Percentiles rank a stretch among this genome's conserved stretches.
Conservation (phyloP, 2,888 invertebrate genomes). For the Diaperis boleti region DNA sequence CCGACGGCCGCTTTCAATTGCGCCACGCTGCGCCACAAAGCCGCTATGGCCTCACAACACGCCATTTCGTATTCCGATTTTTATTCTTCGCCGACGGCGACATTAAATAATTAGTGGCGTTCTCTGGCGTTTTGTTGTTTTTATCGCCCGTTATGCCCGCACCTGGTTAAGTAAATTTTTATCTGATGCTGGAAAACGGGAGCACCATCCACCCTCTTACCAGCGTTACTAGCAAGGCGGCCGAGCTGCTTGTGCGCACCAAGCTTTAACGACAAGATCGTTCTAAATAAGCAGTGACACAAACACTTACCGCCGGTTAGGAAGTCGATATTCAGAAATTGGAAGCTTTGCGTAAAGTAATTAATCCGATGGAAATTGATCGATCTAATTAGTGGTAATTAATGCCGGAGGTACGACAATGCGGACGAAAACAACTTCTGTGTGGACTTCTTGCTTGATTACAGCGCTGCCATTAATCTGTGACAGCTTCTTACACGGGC, state of each 20-base stretch:
- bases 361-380: not conserved
- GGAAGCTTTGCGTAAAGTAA: not conserved
- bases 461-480: not conserved
- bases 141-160: constrained; percentile 1
- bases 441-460: not conserved
- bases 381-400: not conserved
- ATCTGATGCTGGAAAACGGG: no score
- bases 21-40: constrained; percentile 54
- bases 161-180: constrained; percentile 1
- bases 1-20: constrained; percentile 65
- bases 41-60: constrained; percentile 51
- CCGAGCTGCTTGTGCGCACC: no score
- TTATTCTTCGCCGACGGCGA: constrained; percentile 15
- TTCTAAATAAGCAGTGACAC: not conserved
- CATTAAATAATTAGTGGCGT: constrained; percentile 43
- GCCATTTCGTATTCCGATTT: constrained; percentile 45
- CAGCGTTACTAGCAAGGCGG: no score
- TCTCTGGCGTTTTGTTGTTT: constrained; percentile 1
- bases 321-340: not conserved
- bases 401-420: not conserved
- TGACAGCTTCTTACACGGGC: not conserved
- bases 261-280: no score
- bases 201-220: no score
- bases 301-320: not conserved
- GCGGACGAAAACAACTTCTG: not conserved